phyloP scores from a whole-genome alignment of 2,888 invertebrate species.

The Leuctra nigra region DNA sequence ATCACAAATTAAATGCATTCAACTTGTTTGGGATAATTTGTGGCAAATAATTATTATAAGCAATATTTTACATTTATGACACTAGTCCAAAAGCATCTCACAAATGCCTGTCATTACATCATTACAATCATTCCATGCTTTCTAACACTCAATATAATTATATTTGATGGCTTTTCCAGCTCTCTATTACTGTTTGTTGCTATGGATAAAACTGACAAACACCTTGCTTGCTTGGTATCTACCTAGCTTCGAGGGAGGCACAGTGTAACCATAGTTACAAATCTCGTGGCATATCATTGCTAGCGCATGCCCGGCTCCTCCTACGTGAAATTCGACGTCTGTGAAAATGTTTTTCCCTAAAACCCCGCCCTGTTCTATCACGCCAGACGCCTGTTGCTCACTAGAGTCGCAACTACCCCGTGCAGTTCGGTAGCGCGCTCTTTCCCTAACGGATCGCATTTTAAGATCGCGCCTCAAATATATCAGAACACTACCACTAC shows the following conservation, averaged over 20 bases:
- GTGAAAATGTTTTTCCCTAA: conserved; percentile 17
- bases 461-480: neutral
- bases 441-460: conserved; percentile 26
- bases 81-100: too few relatives aligned
- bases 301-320: conserved; percentile 24
- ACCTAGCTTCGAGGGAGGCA: conserved; percentile 17
- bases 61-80: too few relatives aligned
- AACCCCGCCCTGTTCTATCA: conserved; percentile 19
- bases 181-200: conserved; percentile 15
- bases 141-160: too few relatives aligned
- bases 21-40: too few relatives aligned
- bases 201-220: conserved; percentile 6
- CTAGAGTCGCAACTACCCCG: conserved; percentile 27
- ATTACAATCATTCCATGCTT: too few relatives aligned
- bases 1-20: too few relatives aligned
- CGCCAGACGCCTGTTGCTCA: conserved; percentile 18
- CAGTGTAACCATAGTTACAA: conserved; percentile 27
- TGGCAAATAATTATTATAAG: too few relatives aligned
- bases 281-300: conserved; percentile 20
- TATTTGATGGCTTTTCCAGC: too few relatives aligned
- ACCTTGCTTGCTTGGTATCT: conserved; percentile 2
- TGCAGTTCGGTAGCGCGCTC: conserved; percentile 31
- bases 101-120: too few relatives aligned
- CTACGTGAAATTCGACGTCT: conserved; percentile 19
- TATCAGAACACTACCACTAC: too few relatives aligned